Evolutionary conservation across 2,113 vertebrate species (phyloP).

Genomic region (Crotalus tigris): DNA sequence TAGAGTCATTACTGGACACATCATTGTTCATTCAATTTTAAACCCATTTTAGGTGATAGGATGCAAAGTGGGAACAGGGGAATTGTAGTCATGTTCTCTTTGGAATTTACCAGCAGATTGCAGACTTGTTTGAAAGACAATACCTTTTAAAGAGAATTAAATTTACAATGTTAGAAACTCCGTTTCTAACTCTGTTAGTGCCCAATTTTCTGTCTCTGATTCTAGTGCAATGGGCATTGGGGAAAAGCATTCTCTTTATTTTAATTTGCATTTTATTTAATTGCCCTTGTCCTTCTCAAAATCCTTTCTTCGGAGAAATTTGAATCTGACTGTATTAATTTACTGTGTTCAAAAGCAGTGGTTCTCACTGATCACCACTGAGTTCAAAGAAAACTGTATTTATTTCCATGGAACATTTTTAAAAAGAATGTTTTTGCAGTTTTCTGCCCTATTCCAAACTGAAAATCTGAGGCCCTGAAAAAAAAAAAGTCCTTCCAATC

Average conservation of each 20-base stretch:
- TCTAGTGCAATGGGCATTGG: background rate
- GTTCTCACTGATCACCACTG: constrained; percentile 15
- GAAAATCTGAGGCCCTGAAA: background rate
- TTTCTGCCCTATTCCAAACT: background rate
- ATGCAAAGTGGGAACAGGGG: background rate
- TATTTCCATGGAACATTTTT: background rate
- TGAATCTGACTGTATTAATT: background rate
- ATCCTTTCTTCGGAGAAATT: background rate
- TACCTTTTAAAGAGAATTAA: background rate
- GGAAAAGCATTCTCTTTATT: background rate
- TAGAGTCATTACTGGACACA: background rate
- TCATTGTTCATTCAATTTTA: background rate
- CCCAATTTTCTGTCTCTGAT: background rate
- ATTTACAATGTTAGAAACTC: background rate
- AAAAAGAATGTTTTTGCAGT: background rate
- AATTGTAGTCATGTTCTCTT: background rate
- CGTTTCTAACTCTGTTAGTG: background rate
- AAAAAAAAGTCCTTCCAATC: background rate
- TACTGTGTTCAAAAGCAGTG: background rate
- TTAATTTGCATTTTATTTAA: background rate
- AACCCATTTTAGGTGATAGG: background rate
- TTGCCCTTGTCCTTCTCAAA: background rate
- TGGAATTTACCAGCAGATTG: background rate
- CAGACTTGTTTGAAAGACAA: background rate
- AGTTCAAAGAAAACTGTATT: background rate